Evolutionary conservation across 2,113 vertebrate species (phyloP).

Genomic region (Centropristis striata): DNA sequence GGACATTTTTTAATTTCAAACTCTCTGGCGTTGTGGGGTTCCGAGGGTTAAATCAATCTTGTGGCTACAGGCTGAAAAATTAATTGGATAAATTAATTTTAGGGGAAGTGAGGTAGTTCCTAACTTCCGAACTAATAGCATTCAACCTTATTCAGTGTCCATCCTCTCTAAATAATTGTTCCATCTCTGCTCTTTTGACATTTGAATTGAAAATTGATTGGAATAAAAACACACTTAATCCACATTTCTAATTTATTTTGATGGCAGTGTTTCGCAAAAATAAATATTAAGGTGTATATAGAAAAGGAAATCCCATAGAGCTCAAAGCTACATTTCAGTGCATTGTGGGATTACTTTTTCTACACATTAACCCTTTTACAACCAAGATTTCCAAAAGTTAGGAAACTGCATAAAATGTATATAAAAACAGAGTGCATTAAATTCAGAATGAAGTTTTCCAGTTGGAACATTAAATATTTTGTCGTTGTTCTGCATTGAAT

Average conservation of each 20-base stretch:
- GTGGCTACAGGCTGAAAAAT: background rate
- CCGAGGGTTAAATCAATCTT: no score
- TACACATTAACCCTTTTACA: background rate
- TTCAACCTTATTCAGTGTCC: background rate
- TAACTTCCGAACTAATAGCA: background rate
- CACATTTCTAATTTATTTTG: background rate
- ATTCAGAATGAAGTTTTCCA: no score
- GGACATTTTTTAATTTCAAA: no score
- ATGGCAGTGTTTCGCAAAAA: background rate
- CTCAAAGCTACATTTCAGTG: background rate
- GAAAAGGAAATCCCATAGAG: background rate
- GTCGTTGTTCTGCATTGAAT: no score
- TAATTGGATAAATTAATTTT: background rate
- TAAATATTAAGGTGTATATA: background rate
- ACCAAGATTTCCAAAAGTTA: background rate
- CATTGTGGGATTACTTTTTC: background rate
- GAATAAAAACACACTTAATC: background rate
- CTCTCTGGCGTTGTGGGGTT: no score
- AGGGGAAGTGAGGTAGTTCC: background rate
- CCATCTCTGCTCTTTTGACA: background rate
- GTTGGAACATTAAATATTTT: no score
- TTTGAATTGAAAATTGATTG: background rate
- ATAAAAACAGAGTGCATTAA: no score
- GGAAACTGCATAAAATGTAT: no score
- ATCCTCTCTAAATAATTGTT: background rate